Conservation (phyloP, 2,797 vertebrate genomes). For the Cercopithecus neglectus region DNA sequence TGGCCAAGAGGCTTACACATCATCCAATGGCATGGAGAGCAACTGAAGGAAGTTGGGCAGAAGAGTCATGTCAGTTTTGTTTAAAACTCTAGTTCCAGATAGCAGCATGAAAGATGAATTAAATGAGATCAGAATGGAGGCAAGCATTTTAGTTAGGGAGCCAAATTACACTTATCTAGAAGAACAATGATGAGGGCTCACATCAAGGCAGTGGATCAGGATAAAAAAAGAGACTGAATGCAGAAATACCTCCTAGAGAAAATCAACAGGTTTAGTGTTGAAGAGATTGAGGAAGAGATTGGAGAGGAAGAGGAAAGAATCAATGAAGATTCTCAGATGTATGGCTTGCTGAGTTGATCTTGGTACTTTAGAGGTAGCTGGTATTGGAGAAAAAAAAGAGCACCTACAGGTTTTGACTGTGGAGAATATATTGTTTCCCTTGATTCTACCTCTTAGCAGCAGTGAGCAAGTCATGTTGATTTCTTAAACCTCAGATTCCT, state of each 20-base stretch:
- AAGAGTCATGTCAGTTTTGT: not conserved
- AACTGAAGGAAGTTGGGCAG: not conserved
- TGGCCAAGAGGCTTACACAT: not conserved
- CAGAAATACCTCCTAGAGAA: not conserved
- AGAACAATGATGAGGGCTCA: not conserved
- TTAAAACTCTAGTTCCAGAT: not conserved
- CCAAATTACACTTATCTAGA: not conserved
- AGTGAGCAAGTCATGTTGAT: not conserved
- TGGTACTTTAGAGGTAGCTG: not conserved
- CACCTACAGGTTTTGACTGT: not conserved
- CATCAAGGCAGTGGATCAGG: not conserved
- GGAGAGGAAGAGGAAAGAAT: not conserved
- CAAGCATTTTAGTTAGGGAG: not conserved
- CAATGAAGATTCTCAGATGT: not conserved
- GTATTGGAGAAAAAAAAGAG: not conserved
- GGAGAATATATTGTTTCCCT: not conserved
- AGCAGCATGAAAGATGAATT: not conserved
- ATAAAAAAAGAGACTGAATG: not conserved
- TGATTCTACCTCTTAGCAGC: not conserved
- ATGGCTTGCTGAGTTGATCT: not conserved
- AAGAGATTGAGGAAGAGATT: not conserved
- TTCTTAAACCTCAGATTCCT: not conserved
- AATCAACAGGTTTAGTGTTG: not conserved
- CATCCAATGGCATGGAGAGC: not conserved
- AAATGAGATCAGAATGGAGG: not conserved